Evolutionary conservation across 1,140 invertebrate genomes (phyloP).

Genomic region (Nasonia longicornis): DNA sequence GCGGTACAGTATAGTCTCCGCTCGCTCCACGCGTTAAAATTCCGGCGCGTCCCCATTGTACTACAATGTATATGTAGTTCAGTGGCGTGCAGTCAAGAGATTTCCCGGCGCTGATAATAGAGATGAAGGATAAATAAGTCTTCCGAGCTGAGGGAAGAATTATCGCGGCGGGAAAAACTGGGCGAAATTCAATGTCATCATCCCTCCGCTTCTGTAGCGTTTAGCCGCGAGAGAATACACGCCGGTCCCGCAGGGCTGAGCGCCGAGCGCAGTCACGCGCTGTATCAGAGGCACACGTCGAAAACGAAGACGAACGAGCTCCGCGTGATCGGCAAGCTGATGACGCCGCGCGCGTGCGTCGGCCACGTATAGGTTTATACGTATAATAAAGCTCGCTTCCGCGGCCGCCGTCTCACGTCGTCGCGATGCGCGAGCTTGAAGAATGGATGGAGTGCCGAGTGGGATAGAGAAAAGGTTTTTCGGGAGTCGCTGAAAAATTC

Average conservation of each 20-base stretch:
- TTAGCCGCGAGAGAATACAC: not conserved
- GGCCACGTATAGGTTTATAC: slow-evolving; percentile 22
- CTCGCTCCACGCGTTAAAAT: slow-evolving; percentile 4
- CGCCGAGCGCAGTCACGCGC: not conserved
- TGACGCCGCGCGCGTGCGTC: slow-evolving; percentile 31
- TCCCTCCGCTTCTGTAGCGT: not conserved
- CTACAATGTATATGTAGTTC: not conserved
- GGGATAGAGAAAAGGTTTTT: not conserved
- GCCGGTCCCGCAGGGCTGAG: slow-evolving; percentile 20
- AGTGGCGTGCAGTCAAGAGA: not conserved
- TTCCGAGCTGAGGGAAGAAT: too few species aligned
- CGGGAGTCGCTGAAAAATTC: too few species aligned
- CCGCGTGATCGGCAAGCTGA: slow-evolving; percentile 39
- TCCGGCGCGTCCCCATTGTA: not conserved
- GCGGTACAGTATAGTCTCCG: not conserved
- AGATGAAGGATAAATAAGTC: too few species aligned
- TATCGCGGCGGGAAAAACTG: not conserved
- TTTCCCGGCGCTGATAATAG: not conserved
- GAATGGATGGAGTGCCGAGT: not conserved
- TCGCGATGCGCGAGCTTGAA: not conserved
- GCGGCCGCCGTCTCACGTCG: not conserved
- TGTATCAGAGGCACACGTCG: not conserved
- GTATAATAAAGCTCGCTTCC: not conserved
- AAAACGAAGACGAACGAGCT: slow-evolving; percentile 39
- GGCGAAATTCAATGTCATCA: slow-evolving; percentile 36